These are phyloP conservation scores for Euclidia mi DNA, from an alignment of 2,888 invertebrate species.

Conservation along the genomic window DNA sequence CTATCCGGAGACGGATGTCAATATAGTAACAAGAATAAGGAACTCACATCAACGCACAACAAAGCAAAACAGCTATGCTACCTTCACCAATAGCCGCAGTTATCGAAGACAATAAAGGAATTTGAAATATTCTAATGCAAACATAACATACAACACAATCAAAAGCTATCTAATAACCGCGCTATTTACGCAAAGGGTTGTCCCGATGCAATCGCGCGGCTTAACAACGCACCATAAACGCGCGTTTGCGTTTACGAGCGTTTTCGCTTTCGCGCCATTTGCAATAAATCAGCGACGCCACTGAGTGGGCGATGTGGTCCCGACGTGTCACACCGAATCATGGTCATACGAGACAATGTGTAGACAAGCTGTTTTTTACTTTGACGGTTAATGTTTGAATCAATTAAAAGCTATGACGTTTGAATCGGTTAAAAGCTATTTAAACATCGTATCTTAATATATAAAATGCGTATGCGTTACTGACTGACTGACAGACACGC, in stretches of 20 bases:
- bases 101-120: neutral
- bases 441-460: no score
- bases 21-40: no score
- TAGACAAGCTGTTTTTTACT: conserved; percentile 61
- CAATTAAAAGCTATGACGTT: no score
- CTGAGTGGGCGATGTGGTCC: conserved; percentile 79
- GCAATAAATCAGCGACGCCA: conserved; percentile 87
- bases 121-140: conserved; percentile 15
- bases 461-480: no score
- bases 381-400: no score
- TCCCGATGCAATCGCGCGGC: conserved; percentile 76
- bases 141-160: conserved; percentile 57
- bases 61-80: neutral
- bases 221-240: conserved; percentile 84
- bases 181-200: conserved; percentile 72
- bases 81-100: neutral
- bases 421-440: no score
- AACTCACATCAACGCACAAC: neutral
- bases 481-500: no score
- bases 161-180: conserved; percentile 69
- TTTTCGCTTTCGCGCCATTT: conserved; percentile 89
- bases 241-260: conserved; percentile 81
- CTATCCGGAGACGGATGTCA: no score
- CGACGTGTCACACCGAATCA: conserved; percentile 71
- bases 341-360: conserved; percentile 59